Base-by-base conservation (phyloP, 2,113 vertebrate species). In the Butastur rufipennis region DNA sequence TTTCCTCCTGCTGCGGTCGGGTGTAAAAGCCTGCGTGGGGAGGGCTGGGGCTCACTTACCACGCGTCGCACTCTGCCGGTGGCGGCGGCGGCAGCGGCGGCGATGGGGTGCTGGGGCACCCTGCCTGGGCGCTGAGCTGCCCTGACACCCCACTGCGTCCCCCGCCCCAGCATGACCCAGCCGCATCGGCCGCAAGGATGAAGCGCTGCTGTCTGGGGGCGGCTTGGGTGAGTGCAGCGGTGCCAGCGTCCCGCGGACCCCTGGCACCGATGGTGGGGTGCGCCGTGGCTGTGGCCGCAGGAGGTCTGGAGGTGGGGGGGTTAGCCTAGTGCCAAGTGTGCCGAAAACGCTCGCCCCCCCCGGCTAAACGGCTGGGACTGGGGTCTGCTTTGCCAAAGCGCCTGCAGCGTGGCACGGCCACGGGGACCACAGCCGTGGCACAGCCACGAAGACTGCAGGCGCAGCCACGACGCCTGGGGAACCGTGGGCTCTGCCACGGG, bases 211-310 rank as follows among this genome's bases (percentile, higher is more conserved):
- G 43, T 75, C 86, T 17, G 5, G 82, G 71, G 55, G 61, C 16
- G 6, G 85, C 82, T 72, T 95, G 88, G 96, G 97, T 97, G 88
- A 97, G 96, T 97, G 66, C 1, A 3, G 42, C 4, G 7, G n/a
- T 1, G 5, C n/a, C 3, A 11, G 79, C 53, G 27, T 38, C 72
- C 52, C 4, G 1, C 5, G 17, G 55, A 29, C 7, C 14, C 20
- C 45, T 26, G 74, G 43, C 52, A 67, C 32, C 34, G 2, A 0
- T 11, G 25, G 11, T 3, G 20, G 71, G 63, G 52, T 31, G 52
- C 22, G 36, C 31, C 3, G 5, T 4, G 25, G 70, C 75, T 9
- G 19, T 58, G 62, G 62, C 62, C 17, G 1, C 10, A 18, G 75
- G 34, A 38, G 16, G 11, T 34, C 19, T 17, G 56, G 50, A 59